These are phyloP conservation scores for Lethenteron reissneri DNA, from an alignment of 2,113 vertebrate genomes.

Conservation along the genomic window DNA sequence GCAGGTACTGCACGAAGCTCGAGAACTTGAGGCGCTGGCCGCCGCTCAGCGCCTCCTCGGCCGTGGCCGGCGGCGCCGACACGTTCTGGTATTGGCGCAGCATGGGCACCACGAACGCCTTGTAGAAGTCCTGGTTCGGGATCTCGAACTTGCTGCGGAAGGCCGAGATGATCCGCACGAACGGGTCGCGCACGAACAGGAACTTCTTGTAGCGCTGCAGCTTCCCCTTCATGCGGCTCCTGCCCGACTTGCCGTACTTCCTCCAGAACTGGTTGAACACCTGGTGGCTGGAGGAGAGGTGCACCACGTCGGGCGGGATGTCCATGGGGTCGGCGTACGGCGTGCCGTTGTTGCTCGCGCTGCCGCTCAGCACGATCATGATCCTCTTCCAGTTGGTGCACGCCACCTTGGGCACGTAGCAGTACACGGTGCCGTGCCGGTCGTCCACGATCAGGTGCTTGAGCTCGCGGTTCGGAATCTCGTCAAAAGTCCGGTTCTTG, in stretches of 20 bases:
- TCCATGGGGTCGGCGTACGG: conserved; percentile 60
- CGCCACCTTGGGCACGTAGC: conserved; percentile 90
- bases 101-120: conserved; percentile 52
- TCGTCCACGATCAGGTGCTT: conserved; percentile 91
- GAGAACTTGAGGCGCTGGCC: conserved; percentile 56
- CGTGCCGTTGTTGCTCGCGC: conserved; percentile 41
- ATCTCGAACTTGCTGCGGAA: conserved; percentile 84
- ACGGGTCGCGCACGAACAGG: conserved; percentile 77
- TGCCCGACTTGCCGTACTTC: conserved; percentile 64
- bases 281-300: conserved; percentile 71
- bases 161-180: conserved; percentile 81
- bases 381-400: conserved; percentile 96
- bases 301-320: conserved; percentile 48
- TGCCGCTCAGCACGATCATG: conserved; percentile 82
- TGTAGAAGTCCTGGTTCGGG: conserved; percentile 73
- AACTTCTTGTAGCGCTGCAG: conserved; percentile 96
- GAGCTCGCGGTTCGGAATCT: conserved; percentile 82
- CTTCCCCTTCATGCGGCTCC: conserved; percentile 86
- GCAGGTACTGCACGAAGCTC: conserved; percentile 73
- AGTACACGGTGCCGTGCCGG: conserved; percentile 81
- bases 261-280: conserved; percentile 96
- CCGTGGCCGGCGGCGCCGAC: conserved; percentile 37
- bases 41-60: conserved; percentile 43
- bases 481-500: conserved; percentile 73
- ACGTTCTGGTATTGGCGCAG: conserved; percentile 28